Evolutionary conservation across 2,797 vertebrate genomes (phyloP), one percentile per base, ranked within the genome.

Genomic region (Benthosema pterotum): DNA sequence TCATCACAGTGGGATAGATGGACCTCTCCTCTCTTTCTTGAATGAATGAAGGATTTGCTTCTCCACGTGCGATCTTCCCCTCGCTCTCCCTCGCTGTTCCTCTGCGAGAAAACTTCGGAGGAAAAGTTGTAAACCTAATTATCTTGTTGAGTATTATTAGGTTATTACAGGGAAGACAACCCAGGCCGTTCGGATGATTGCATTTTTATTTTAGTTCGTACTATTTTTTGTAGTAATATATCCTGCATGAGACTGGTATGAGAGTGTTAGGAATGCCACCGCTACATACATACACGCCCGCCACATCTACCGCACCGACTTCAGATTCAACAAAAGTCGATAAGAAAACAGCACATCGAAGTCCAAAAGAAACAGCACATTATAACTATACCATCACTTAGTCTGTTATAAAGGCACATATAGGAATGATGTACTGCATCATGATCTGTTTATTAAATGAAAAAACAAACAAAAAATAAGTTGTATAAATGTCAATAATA

Each of bases 181-280:
- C 64, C 17, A 54, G 46, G 43, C 11, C 14, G 49, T 49, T 16
- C 5, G n/a, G 53, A 63, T 7, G 32, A 38, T 48, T 49, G 15
- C 11, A 55, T n/a, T 25, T 66, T 51, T 57, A 16, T 15, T 3
- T 59, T 5, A 25, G n/a, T 25, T 25, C 1, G 5, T 66, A n/a
- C 48, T 57, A 16, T 15, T 3, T 59, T 61, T 72, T 54, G 52
- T 9, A 38, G 11, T 11, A 9, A 38, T 38, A 38, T 32, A 32
- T 8, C 6, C 32, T 38, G 32, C 11, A 17, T 38, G 50, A 59
- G 74, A 75, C 69, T 84, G 55, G 73, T 46, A 64, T 8, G 51
- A 48, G 6, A 60, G 55, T 14, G 55, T 77, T 78, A 60, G 57
- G 78, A 75, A 66, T 45, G 74, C 65, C 42, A 65, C 28, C 8